Base-by-base conservation (phyloP, 1,140 invertebrate genomes). In the Drosophila yakuba region DNA sequence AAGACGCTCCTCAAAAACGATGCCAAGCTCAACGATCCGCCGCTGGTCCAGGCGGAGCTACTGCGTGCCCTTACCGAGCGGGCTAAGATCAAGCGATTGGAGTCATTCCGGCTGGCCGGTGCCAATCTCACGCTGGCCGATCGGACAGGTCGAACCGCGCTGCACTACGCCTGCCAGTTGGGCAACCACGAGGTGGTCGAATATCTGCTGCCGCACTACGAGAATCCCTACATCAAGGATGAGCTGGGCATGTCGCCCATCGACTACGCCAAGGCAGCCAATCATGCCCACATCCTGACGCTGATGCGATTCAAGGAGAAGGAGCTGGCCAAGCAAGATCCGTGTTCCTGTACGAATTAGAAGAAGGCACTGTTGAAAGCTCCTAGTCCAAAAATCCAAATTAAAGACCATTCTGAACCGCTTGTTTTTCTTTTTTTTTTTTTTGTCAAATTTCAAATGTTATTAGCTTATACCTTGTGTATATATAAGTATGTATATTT, bases 51-150 rank as follows among this genome's bases (percentile, higher is more conserved):
- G 25, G 95, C 94, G 0, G 94, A 95, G 48, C 93, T 94, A 62
- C 91, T 96, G 39, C 95, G 94, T 74, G 79, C 93, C 39, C 94
- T 95, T 0, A 94, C 95, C 2, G 93, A 94, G 5, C 83, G 93
- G 5, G 94, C 94, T 4, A 93, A 95, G 58, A n/a, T 94, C 0
- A 91, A 90, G 28, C 93, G 95, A 12, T 78, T 96, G 4, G 74
- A 93, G 28, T 95, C 95, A 0, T 95, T 93, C 69, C 72, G 92
- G 3, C 25, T 94, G 14, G 95, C 95, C 6, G 95, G 95, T 2
- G 95, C 94, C 1, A 93, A 95, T 92, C 73, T 96, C 0, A 93
- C 93, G 1, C 93, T 94, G 66, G 69, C 86, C 0, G 95, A 96
- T 82, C 76, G 93, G 15, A 94, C 93, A 0, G 95, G 94, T 36